Evolutionary conservation across 2,113 vertebrate species (phyloP), one percentile per base, ranked within the genome.

Genomic region (Gallinago jamesoni): DNA sequence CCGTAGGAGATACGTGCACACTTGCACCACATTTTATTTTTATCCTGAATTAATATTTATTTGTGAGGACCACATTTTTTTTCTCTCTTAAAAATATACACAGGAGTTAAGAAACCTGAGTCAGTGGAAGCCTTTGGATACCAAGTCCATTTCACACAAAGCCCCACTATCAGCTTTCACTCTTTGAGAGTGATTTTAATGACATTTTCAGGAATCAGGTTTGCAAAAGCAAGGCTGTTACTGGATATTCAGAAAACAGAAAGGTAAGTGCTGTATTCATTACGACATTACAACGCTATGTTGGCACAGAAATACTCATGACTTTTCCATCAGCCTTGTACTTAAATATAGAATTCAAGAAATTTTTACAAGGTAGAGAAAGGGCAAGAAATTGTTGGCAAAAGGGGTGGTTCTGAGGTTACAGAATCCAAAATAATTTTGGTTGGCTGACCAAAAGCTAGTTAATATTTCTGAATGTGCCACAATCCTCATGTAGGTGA

Each of bases 331-430:
- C 57, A 84, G 35, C 17, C 56, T 56, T 72, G 24, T 20, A 55
- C 30, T 87, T 72, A 64, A 81, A 89, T 52, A 47, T 1, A 84
- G 56, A 90, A 94, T 75, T 77, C 21, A 56, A 94, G 60, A 87
- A 15, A 72, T 60, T 94, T 96, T 94, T 94, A 92, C 77, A 92
- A 87, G 66, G 47, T 45, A 75, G 37, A 72, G 64, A 74, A 84
- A 94, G 35, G 56, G 39, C 15, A 78, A 84, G 35, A 68, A 81
- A 84, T 84, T 82, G 20, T 21, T 90, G 76, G 68, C 64, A 45
- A 72, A 93, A 82, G 19, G 22, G 12, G 31, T 43, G 63, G 39
- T 39, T 93, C 64, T 76, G 74, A 87, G 66, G 57, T 60, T 89
- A 69, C 2, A 3, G 50, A 81, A 82, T 60, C 35, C 30, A 79